Base-by-base conservation (phyloP, 2,888 invertebrate genomes). In the Byasa hedistus region DNA sequence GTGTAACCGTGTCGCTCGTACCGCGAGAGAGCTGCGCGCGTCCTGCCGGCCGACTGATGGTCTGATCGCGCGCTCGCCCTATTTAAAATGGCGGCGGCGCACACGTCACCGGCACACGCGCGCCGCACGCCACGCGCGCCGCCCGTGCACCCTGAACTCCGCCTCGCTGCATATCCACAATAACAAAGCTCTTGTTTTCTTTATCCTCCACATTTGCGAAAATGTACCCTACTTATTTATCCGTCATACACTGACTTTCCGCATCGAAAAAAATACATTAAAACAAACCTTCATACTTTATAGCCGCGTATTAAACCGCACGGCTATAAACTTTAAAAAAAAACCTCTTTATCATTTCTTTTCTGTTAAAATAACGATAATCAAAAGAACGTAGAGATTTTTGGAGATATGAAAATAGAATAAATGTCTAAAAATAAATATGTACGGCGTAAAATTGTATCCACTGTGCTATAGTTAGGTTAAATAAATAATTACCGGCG, bases 1-100 rank as follows among this genome's bases (percentile, higher is more conserved):
- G 79, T 72, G 78, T 76, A 76, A 77, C 74, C 19, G 58, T 19
- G n/a, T 59, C 57, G 39, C 54, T 57, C 59, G 57, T 48, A 57
- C 57, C 52, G 73, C 71, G 72, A 69, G 69, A 71, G 72, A 79
- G 81, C 79, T 76, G 76, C 81, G 77, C 80, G 84, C 81, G 85
- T 86, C 80, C 84, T 80, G 76, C 76, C 82, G 81, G 90, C 93
- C 94, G 94, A 82, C 94, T 94, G 93, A 88, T 89, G 91, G 94
- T 94, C 94, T 94, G 90, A 85, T 85, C 86, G 83, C 80, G 86
- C 86, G 86, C 81, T 76, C 87, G 87, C 79, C 87, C 88, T 86
- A 89, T 91, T 83, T 91, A 91, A 90, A 86, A 87, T 85, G 87
- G 86, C 86, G 82, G 84, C 79, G 82, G n/a, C 27, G 27, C 80